Conservation (phyloP, 2,113 vertebrate species). For the Phocoena phocoena region DNA sequence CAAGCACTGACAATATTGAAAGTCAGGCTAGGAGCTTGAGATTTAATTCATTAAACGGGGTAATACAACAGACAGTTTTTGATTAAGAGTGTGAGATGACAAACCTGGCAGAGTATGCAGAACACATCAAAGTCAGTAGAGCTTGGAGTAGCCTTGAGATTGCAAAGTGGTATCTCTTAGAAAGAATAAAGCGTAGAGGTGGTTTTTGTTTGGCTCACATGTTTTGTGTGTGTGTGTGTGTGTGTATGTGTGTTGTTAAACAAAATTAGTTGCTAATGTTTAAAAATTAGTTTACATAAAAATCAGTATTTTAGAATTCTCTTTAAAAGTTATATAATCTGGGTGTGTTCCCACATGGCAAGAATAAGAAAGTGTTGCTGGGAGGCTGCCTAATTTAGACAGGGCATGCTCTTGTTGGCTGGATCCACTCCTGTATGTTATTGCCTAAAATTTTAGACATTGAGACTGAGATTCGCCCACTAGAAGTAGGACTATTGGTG, state of each 20-base stretch:
- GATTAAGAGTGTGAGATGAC: neutral
- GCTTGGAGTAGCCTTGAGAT: neutral
- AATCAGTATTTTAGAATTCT: neutral
- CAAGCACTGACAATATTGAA: neutral
- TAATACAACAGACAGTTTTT: neutral
- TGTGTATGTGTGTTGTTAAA: neutral
- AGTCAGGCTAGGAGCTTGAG: neutral
- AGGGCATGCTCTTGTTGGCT: neutral
- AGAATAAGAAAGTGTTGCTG: neutral
- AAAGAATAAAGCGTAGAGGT: neutral
- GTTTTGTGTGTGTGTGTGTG: neutral
- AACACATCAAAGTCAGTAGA: neutral
- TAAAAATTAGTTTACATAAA: conserved; percentile 17
- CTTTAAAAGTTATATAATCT: conserved; percentile 7
- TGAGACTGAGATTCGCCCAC: neutral
- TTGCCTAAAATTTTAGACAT: neutral
- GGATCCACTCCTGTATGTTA: neutral
- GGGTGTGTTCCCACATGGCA: neutral
- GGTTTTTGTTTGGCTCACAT: neutral
- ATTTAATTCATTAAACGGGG: neutral
- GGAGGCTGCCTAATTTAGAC: neutral
- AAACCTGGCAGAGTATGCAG: neutral
- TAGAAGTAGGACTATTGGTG: neutral
- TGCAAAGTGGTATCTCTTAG: neutral
- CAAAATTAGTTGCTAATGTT: neutral